Base-by-base conservation (phyloP, 2,797 vertebrate species). In the Stomatorhinus walkeri region DNA sequence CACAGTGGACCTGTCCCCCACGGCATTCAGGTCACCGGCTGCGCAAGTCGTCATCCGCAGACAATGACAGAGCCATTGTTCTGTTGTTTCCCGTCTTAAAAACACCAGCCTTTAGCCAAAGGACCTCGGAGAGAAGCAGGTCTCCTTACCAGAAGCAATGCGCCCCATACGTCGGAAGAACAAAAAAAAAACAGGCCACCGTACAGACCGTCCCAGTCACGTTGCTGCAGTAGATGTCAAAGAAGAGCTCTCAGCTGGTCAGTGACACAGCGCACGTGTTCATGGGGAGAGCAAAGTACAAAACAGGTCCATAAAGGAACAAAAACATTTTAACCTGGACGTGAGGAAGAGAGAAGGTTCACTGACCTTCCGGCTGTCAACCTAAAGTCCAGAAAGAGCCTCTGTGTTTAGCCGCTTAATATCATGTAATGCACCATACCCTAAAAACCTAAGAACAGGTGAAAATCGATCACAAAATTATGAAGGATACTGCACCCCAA, bases 281-380 rank as follows among this genome's bases (percentile, higher is more conserved):
- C 40, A 8, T 10, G 36, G 40, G 40, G 40, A 46, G n/a, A 46
- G n/a, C 76, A 81, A 10, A 81, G 40, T 10, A 79, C 40, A 81
- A 81, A 43, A 43, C 72, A 43, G 16, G 2, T n/a, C 2, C 32
- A 79, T 14, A 76, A n/a, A 6, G 16, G 72, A 79, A 19, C 72
- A 79, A 43, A 43, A 16, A 43, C 28, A 4, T 43, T 79, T 43
- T 79, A 79, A 43, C 36, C 32, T 7, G 72, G 72, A 79, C 49
- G n/a, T 22, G 40, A 81, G 43, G 81, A 84, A 84, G 81, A 49
- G 46, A 10, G 81, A n/a, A 12, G 40, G 81, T 49, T 84, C 81
- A 84, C 81, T 84, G 81, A 84, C 81, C 10, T 84, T 84, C 81
- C 81, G 24, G 79, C 43, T 49, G n/a, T 84, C 46, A 84, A 49